A percentile compares a stretch with the other conserved stretches of the same genome.
These are phyloP conservation scores for Puntigrus tetrazona DNA, from an alignment of 2,113 vertebrate genomes.

Conservation along the genomic window DNA sequence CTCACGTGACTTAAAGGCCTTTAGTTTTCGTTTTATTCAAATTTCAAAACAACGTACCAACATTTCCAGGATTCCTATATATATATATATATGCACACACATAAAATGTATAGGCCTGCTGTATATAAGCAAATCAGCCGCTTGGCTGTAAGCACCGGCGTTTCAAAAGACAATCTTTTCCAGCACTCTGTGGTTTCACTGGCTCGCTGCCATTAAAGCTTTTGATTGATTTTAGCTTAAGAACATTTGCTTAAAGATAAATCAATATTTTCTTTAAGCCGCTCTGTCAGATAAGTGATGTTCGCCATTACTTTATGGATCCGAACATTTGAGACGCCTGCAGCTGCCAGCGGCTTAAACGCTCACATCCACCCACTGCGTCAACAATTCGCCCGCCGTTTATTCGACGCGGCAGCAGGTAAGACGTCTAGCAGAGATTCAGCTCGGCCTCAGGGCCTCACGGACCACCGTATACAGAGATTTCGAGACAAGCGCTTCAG, in stretches of 20 bases:
- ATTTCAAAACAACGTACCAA: no score
- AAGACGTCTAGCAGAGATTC: background rate
- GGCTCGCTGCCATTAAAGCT: constrained; percentile 69
- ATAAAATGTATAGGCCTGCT: no score
- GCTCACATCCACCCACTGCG: background rate
- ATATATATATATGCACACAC: no score
- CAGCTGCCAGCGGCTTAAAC: constrained; percentile 20
- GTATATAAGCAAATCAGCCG: background rate
- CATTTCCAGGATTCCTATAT: no score
- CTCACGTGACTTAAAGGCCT: no score
- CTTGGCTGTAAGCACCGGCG: background rate
- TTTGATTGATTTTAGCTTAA: constrained; percentile 75
- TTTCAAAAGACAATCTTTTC: constrained; percentile 54
- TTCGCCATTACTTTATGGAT: constrained; percentile 36
- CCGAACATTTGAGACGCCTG: constrained; percentile 31
- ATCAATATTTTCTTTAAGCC: constrained; percentile 70
- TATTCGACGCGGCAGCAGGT: background rate
- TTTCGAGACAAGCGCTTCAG: constrained; percentile 58
- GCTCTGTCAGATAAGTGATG: constrained; percentile 29
- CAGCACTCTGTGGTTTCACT: constrained; percentile 64
- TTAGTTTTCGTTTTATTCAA: no score
- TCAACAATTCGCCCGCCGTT: background rate
- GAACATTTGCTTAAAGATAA: constrained; percentile 72
- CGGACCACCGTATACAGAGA: constrained; percentile 12
- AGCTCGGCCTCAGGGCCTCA: constrained; percentile 32